Percentiles rank a stretch among this genome's conserved stretches.
phyloP scores from a whole-genome alignment of 2,113 vertebrate genomes.

The Vidua macroura region DNA sequence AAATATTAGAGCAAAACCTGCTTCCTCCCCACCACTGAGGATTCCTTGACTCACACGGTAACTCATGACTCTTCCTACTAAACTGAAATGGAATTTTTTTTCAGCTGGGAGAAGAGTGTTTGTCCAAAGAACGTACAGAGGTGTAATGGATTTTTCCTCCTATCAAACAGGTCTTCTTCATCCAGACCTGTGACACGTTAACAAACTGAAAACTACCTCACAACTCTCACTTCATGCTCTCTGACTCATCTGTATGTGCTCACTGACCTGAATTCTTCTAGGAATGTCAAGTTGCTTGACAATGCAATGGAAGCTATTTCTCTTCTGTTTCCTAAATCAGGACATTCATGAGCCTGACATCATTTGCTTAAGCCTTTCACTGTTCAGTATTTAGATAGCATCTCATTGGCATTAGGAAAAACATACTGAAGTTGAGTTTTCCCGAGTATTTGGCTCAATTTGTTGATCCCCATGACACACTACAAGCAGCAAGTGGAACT shows the following conservation, averaged over 20 bases:
- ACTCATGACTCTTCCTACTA: not conserved
- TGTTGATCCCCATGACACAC: not conserved
- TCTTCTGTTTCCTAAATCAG: not conserved
- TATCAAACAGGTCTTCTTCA: not conserved
- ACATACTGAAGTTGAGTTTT: not conserved
- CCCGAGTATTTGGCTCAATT: not conserved
- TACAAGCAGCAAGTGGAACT: not conserved
- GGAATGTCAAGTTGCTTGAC: constrained; percentile 34
- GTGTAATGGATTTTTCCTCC: not conserved
- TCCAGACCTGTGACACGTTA: not conserved
- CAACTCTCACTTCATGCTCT: not conserved
- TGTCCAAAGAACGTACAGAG: not conserved
- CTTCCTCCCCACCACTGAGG: not conserved
- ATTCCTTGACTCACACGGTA: not conserved
- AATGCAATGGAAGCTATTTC: not conserved
- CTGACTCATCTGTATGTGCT: not conserved
- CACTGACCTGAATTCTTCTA: constrained; percentile 36
- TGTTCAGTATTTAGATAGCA: not conserved
- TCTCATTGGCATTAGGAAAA: not conserved
- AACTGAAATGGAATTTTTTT: not conserved
- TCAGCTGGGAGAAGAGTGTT: not conserved
- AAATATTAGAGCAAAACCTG: not conserved
- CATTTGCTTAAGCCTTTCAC: not conserved
- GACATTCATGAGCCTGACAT: not conserved
- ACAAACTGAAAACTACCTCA: not conserved